phyloP scores from a whole-genome alignment of 2,113 vertebrate genomes.

The Haemorhous mexicanus region DNA sequence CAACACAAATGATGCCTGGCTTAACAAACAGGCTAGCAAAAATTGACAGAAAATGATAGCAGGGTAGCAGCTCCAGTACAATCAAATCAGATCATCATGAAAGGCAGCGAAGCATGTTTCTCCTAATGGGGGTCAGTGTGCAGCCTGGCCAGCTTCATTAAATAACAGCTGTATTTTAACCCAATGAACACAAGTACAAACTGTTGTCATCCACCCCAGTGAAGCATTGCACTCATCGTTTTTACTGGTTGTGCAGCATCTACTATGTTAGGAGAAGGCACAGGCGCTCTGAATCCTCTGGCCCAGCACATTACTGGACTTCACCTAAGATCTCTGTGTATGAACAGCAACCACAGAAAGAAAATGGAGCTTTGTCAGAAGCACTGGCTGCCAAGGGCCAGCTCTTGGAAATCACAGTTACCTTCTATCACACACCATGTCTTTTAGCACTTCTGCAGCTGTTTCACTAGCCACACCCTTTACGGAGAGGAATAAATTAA shows the following conservation, averaged over 20 bases:
- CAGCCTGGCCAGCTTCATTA: conserved; percentile 18
- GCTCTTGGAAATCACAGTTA: neutral
- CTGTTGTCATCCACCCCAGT: neutral
- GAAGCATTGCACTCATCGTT: neutral
- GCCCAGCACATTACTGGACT: neutral
- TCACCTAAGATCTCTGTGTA: neutral
- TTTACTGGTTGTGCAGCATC: neutral
- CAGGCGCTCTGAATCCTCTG: neutral
- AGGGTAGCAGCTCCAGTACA: neutral
- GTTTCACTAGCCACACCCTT: neutral
- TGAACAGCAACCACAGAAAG: neutral
- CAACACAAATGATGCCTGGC: neutral
- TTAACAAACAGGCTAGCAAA: conserved; percentile 35
- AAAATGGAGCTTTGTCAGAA: neutral
- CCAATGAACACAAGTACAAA: neutral
- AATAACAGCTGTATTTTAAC: neutral
- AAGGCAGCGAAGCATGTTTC: neutral
- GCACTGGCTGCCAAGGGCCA: neutral
- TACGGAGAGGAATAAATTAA: neutral
- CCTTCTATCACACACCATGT: neutral
- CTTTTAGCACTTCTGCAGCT: neutral
- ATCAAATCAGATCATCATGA: conserved; percentile 23
- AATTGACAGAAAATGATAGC: conserved; percentile 10
- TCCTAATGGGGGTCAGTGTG: neutral
- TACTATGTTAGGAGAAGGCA: neutral